These are phyloP conservation scores for Limnephilus marmoratus DNA, from an alignment of 2,888 invertebrate genomes.

Conservation along the genomic window DNA sequence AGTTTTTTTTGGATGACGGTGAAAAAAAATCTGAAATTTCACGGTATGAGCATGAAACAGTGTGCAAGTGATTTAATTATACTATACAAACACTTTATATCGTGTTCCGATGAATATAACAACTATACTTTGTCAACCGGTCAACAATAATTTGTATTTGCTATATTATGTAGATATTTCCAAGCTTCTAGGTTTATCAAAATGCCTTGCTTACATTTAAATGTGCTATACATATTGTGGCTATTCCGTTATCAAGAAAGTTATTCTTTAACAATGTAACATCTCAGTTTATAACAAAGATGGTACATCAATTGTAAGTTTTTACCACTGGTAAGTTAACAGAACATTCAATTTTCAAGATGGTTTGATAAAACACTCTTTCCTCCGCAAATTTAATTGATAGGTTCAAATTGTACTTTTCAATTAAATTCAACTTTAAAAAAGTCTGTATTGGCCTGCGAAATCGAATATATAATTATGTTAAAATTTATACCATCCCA, in stretches of 20 bases:
- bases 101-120: background rate
- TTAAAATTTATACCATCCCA: too few relatives aligned
- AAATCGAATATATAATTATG: too few relatives aligned
- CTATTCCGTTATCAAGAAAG: background rate
- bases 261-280: background rate
- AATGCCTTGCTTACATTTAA: slow-evolving; percentile 17
- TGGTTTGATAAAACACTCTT: background rate
- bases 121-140: background rate
- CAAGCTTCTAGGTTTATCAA: background rate
- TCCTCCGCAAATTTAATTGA: too few relatives aligned
- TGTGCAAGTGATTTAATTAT: background rate
- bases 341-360: background rate
- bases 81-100: background rate
- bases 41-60: background rate
- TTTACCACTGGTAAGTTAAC: background rate
- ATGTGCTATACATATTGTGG: background rate
- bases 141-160: background rate
- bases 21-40: background rate
- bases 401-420: too few relatives aligned
- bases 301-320: background rate
- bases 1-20: background rate
- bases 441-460: too few relatives aligned
- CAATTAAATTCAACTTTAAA: too few relatives aligned
- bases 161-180: background rate
- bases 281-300: background rate